phyloP scores from a whole-genome alignment of 1,140 invertebrate genomes.

The Bombus confusus region DNA sequence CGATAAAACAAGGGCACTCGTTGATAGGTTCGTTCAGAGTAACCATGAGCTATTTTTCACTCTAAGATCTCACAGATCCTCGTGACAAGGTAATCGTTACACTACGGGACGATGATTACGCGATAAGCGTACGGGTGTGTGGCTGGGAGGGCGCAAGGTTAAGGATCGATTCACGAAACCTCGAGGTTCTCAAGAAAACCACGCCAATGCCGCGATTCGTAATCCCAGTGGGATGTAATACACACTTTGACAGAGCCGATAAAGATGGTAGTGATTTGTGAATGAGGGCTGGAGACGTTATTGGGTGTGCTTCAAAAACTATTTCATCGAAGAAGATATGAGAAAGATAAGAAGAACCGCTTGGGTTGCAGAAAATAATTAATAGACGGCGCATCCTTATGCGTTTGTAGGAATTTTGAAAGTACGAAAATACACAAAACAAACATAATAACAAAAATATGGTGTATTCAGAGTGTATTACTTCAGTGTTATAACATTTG shows the following conservation, averaged over 20 bases:
- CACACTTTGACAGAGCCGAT: background rate
- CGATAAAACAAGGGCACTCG: background rate
- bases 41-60: constrained; percentile 8
- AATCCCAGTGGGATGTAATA: background rate
- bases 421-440: no score
- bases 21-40: background rate
- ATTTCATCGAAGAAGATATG: background rate
- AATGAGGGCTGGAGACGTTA: background rate
- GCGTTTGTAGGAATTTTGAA: no score
- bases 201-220: background rate
- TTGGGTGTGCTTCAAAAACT: background rate
- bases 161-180: background rate
- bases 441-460: no score
- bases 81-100: constrained; percentile 8
- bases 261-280: no score
- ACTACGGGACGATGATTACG: background rate
- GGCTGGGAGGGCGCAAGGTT: background rate
- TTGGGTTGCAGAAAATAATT: background rate
- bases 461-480: no score
- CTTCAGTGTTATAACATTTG: no score
- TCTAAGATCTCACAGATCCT: background rate
- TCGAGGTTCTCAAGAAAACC: background rate
- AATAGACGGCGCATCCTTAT: background rate
- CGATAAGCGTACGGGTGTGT: background rate
- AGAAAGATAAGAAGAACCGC: background rate